Evolutionary conservation across 2,888 invertebrate species (phyloP), one percentile per base, ranked within the genome.

Genomic region (Sisyra nigra): DNA sequence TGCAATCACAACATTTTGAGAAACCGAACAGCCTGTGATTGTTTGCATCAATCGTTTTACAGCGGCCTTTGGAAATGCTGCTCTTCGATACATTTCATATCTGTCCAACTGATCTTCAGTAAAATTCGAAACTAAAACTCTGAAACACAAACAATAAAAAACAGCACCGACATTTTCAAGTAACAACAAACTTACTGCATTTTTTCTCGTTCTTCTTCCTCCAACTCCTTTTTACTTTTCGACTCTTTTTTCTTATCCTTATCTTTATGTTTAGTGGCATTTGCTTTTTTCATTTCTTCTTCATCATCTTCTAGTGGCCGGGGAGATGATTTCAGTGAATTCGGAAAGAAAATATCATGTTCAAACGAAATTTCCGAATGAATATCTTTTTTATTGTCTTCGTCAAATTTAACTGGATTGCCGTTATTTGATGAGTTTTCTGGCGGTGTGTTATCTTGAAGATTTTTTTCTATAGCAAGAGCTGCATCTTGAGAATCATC

Each of bases 1-100:
- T 1, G 98, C 97, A 54, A 99, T 98, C 0, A 98, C 96, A 39
- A 97, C 97, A 70, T 97, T 97, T 59, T 97, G 97, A 1, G 94
- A 92, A 1, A 97, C 91, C 0, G 94, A 86, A 57, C 89, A 85
- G 0, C 96, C 96, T 0, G 97, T 93, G 45, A 96, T 92, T 1
- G 94, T 93, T 66, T 97, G 94, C 89, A 99, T 97, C 50, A 94
- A 73, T 51, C 94, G 72, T 65, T 93, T 94, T 2, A 98, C 92
- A 1, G 96, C 87, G 33, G 97, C 94, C 65, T 96, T 97, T 0
- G 97, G 97, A 61, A 98, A 97, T 0, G 96, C 93, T 0, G 97
- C 84, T 55, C 98, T 70, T 49, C 98, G 69, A 59, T 87, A 99
- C 91, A 97, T 96, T 69, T 98, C 98, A 68, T 98, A 99, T 51